These are phyloP conservation scores for Argentina silus DNA, from an alignment of 2,797 vertebrate species.

Conservation along the genomic window DNA sequence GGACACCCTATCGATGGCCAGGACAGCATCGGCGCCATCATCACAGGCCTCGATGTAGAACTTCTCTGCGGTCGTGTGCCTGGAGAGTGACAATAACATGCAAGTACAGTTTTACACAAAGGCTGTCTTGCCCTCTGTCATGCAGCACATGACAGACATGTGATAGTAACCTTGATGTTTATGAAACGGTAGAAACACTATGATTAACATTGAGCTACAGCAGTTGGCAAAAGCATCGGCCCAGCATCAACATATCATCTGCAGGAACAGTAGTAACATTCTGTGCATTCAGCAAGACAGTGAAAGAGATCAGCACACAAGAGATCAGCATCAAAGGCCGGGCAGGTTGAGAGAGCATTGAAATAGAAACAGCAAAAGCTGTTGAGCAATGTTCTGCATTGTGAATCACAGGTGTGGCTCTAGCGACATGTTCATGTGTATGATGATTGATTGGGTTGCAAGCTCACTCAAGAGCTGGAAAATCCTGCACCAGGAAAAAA, in stretches of 20 bases:
- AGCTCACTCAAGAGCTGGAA: conserved; percentile 10
- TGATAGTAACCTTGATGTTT: not conserved
- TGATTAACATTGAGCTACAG: not conserved
- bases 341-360: not conserved
- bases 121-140: not conserved
- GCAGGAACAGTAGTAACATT: not conserved
- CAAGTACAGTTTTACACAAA: not conserved
- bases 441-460: not conserved
- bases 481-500: conserved; percentile 18
- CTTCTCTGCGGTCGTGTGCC: conserved; percentile 93
- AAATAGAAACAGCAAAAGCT: not conserved
- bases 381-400: not conserved
- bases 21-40: conserved; percentile 90
- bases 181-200: not conserved
- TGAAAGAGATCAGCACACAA: not conserved
- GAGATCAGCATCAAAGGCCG: not conserved
- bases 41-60: conserved; percentile 98
- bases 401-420: not conserved
- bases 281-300: not conserved
- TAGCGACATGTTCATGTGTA: no score
- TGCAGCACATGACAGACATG: not conserved
- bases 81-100: conserved; percentile 47
- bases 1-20: conserved; percentile 94
- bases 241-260: not conserved
- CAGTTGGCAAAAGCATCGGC: not conserved